A percentile compares a stretch with the other conserved stretches of the same genome.
Conservation (phyloP, 1,140 invertebrate genomes). For the Halyomorpha halys region DNA sequence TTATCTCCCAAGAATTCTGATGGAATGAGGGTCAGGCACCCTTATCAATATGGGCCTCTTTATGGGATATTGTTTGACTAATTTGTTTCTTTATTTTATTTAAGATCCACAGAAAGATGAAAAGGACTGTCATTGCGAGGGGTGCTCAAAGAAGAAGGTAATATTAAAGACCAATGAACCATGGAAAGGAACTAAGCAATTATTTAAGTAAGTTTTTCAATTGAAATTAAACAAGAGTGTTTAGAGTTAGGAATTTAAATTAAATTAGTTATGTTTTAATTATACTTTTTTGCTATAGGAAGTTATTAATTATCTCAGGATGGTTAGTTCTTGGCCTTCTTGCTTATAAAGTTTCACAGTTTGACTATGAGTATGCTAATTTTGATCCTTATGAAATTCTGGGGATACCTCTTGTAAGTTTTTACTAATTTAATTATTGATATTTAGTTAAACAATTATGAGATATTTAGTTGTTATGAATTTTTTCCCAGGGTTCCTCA, state of each 20-base stretch:
- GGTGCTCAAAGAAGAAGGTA: constrained; percentile 74
- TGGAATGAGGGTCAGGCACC: too few relatives aligned
- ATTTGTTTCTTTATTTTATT: constrained; percentile 33
- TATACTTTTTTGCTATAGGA: constrained; percentile 40
- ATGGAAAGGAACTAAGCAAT: constrained; percentile 69
- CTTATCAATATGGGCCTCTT: too few relatives aligned
- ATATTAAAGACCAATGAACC: constrained; percentile 72
- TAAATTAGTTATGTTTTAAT: not conserved
- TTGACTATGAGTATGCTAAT: constrained; percentile 95
- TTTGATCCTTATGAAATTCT: constrained; percentile 98
- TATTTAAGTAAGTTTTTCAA: constrained; percentile 38
- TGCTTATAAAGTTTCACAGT: constrained; percentile 92
- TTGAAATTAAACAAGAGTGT: not conserved
- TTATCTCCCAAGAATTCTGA: too few relatives aligned
- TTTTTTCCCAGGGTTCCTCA: constrained; percentile 58
- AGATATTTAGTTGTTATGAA: constrained; percentile 25
- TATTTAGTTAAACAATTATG: not conserved
- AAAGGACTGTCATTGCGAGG: constrained; percentile 75
- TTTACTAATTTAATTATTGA: not conserved
- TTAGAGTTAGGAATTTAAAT: not conserved
- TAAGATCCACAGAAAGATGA: constrained; percentile 60
- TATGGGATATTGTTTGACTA: too few relatives aligned
- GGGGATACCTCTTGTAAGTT: constrained; percentile 65
- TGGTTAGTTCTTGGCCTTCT: constrained; percentile 81
- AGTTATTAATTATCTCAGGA: constrained; percentile 62